phyloP scores from a whole-genome alignment of 2,797 vertebrate genomes.

The Gephyroberyx darwinii region DNA sequence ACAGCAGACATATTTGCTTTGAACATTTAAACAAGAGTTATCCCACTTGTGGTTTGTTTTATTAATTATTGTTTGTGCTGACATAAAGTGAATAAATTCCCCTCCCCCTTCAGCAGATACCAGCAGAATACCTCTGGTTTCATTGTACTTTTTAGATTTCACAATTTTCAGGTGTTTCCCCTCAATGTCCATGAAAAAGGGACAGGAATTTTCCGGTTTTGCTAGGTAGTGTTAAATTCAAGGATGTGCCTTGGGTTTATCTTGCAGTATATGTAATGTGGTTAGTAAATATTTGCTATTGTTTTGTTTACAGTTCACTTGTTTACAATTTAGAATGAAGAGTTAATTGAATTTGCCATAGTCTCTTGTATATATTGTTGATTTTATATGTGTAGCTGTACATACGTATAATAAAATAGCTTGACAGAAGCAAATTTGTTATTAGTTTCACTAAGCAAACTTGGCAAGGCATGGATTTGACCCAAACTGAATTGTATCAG shows the following conservation, averaged over 20 bases:
- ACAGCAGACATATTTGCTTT: constrained; percentile 2
- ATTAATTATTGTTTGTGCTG: constrained; percentile 37
- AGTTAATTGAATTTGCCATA: constrained; percentile 60
- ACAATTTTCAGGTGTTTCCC: constrained; percentile 42
- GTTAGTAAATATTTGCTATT: constrained; percentile 63
- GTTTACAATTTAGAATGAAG: constrained; percentile 74
- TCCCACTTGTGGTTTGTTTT: constrained; percentile 26
- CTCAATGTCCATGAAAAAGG: constrained; percentile 47
- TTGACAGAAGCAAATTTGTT: constrained; percentile 45
- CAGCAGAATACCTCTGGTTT: constrained; percentile 62
- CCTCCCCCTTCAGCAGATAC: constrained; percentile 23
- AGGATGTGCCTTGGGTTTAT: constrained; percentile 80
- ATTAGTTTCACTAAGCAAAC: constrained; percentile 24
- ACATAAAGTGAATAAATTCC: constrained; percentile 39
- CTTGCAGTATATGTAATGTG: constrained; percentile 66
- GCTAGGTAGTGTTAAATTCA: constrained; percentile 62
- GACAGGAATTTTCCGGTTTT: constrained; percentile 66
- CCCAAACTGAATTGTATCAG: constrained; percentile 25
- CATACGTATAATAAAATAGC: constrained; percentile 76
- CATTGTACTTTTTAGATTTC: constrained; percentile 52
- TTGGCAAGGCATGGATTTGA: neutral
- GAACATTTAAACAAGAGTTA: constrained; percentile 12
- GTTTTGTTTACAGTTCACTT: constrained; percentile 78
- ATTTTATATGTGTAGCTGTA: constrained; percentile 77
- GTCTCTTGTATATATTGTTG: constrained; percentile 72